A percentile compares a stretch with the other conserved stretches of the same genome.
phyloP scores from a whole-genome alignment of 2,113 vertebrate genomes.

The Solenodon paradoxus region DNA sequence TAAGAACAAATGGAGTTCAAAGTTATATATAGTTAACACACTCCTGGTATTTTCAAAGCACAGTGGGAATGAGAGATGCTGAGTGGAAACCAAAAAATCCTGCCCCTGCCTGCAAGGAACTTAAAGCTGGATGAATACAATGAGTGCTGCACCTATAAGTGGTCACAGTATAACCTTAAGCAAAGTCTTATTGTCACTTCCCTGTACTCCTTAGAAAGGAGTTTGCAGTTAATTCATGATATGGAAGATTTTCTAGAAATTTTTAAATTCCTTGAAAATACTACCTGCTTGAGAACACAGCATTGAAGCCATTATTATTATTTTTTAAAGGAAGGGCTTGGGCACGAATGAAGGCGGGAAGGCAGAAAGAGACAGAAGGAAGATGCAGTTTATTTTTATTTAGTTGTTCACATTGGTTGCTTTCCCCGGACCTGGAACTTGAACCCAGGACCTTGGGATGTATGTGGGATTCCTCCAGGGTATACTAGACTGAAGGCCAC shows the following conservation, averaged over 20 bases:
- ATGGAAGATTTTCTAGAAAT: not conserved
- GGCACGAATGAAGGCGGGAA: too few species aligned
- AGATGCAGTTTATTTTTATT: too few species aligned
- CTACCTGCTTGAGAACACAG: not conserved
- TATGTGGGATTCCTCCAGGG: too few species aligned
- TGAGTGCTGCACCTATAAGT: not conserved
- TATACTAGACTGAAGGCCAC: too few species aligned
- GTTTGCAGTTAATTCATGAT: not conserved
- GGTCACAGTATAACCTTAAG: not conserved
- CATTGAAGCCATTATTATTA: not conserved
- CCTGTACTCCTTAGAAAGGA: not conserved
- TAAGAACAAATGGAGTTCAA: not conserved
- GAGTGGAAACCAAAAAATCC: not conserved
- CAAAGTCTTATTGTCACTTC: not conserved
- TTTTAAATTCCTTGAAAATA: slow-evolving; percentile 24
- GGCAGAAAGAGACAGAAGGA: too few species aligned
- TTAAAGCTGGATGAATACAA: not conserved
- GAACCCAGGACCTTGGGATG: too few species aligned
- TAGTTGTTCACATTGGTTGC: too few species aligned
- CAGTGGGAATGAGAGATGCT: not conserved
- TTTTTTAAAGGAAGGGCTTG: too few species aligned
- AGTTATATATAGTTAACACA: not conserved
- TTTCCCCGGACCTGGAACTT: too few species aligned
- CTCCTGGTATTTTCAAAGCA: not conserved
- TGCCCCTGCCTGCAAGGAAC: not conserved